A percentile compares a stretch with the other conserved stretches of the same genome.
These are phyloP conservation scores for Cyphomyrus discorhynchus DNA, from an alignment of 2,113 vertebrate species.

Conservation along the genomic window DNA sequence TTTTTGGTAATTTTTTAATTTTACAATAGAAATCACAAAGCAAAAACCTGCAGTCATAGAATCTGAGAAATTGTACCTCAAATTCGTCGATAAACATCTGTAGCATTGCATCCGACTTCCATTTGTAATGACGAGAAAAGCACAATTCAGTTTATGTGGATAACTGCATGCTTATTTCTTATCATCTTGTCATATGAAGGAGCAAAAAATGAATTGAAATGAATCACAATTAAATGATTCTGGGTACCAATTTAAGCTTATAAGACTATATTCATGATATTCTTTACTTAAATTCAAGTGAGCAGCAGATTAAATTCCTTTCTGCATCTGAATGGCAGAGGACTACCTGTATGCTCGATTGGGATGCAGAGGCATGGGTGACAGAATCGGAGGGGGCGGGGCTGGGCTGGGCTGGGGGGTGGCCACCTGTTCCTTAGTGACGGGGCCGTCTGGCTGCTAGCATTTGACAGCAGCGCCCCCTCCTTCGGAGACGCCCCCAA, in stretches of 20 bases:
- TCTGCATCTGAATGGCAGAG: background rate
- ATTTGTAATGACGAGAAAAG: background rate
- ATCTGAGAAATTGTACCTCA: background rate
- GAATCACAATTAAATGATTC: background rate
- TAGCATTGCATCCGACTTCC: background rate
- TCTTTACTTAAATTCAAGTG: background rate
- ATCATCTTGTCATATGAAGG: background rate
- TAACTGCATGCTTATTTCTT: background rate
- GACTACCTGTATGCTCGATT: background rate
- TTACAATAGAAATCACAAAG: background rate
- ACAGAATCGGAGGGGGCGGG: background rate
- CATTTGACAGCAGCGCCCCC: slow-evolving; percentile 3
- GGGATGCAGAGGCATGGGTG: background rate
- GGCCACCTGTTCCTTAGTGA: slow-evolving; percentile 44
- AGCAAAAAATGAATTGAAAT: background rate
- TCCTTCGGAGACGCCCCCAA: slow-evolving; percentile 10
- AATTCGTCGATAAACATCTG: background rate
- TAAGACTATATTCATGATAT: background rate
- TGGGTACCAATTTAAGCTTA: background rate
- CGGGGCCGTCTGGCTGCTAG: slow-evolving; percentile 22
- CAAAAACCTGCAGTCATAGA: background rate
- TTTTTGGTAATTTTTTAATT: background rate
- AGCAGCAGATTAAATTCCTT: background rate
- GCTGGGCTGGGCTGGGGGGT: slow-evolving; percentile 18
- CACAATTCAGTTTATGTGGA: background rate